phyloP scores from a whole-genome alignment of 2,113 vertebrate genomes.

The Menura novaehollandiae region DNA sequence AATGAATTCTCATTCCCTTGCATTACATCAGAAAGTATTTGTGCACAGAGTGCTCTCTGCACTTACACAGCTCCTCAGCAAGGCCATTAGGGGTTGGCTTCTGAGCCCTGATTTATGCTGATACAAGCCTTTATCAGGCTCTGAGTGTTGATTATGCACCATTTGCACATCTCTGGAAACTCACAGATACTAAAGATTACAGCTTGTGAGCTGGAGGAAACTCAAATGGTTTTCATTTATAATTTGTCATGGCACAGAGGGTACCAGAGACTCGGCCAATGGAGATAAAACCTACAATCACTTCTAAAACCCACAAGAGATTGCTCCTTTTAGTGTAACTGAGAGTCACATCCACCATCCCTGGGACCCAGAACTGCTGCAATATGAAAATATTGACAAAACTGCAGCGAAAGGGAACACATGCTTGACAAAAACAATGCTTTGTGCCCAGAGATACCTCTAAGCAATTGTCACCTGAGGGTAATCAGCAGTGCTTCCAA shows the following conservation, averaged over 20 bases:
- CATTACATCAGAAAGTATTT: background rate
- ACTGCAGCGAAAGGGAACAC: background rate
- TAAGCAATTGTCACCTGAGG: background rate
- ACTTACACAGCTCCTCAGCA: background rate
- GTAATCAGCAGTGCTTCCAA: background rate
- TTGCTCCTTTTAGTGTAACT: background rate
- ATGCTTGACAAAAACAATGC: background rate
- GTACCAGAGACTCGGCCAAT: background rate
- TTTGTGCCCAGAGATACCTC: background rate
- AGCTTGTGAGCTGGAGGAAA: background rate
- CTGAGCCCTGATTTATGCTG: conserved; percentile 6
- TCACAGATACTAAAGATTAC: background rate
- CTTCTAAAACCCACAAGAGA: background rate
- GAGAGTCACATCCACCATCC: background rate
- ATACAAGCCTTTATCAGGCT: background rate
- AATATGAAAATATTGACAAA: background rate
- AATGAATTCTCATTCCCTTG: background rate
- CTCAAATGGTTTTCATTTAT: background rate
- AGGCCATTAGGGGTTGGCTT: conserved; percentile 7
- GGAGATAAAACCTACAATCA: background rate
- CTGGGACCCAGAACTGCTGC: background rate
- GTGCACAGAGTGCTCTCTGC: background rate
- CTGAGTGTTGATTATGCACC: background rate
- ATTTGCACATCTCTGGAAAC: background rate
- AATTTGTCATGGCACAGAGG: background rate